Base-by-base conservation (phyloP, 2,888 invertebrate genomes). In the Muschampia plurimacula region DNA sequence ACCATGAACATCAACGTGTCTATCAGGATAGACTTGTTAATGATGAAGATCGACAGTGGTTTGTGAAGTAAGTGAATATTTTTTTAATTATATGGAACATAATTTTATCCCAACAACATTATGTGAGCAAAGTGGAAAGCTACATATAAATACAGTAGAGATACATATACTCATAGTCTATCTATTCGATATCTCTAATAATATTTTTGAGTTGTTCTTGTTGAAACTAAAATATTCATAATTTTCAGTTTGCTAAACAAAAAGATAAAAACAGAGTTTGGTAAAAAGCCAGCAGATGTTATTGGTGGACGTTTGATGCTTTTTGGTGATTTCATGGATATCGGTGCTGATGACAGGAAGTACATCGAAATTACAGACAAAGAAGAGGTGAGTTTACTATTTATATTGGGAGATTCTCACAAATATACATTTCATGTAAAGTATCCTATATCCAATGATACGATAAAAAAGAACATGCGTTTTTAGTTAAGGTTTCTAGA, bases 1-100 rank as follows among this genome's bases (percentile, higher is more conserved):
- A 97, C 78, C 98, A 98, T 85, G 98, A 98, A 87, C 97, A 97
- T 68, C 96, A 97, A 87, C 95, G 98, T 8, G 97, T 98, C 0
- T 98, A 97, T 84, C 97, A 97, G 83, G 98, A 98, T 85, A 96
- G 98, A 6, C 93, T 98, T n/a, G 96, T 97, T 0, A 97, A 97
- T 82, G 96, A 96, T 7, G 95, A 93, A 39, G 98, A 98, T 84
- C 95, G 97, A 41, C 79, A 88, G 41, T 98, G 98, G 97, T 96
- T 98, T 79, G 95, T 95, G 77, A 84, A 92, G 94, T 94, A 77
- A 81, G 89, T 84, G 15, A 10, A 41, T 41, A 41, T 57, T 28
- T 9, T 22, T 9, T 22, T 55, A 5, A 8, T 8, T 8, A 39
- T 15, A 36, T 62, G 15, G 10, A 62, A 2, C 9, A 15, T 55